phyloP scores from a whole-genome alignment of 2,113 vertebrate species.

The Hydrolagus affinis region DNA sequence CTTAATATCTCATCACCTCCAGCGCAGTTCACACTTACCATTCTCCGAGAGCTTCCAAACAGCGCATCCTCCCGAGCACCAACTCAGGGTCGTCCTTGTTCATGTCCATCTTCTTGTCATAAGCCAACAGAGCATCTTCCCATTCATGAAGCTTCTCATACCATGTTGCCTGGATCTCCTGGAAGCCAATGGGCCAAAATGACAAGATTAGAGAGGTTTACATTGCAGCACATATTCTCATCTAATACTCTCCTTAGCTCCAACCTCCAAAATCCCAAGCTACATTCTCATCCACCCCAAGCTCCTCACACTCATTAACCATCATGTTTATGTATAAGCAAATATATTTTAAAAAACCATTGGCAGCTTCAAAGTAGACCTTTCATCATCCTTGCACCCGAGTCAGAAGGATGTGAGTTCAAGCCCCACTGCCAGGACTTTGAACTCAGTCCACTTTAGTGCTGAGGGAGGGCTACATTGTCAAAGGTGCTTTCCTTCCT shows the following conservation, averaged over 20 bases:
- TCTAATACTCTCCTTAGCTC: not conserved
- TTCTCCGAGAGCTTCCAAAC: constrained; percentile 90
- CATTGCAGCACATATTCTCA: too few species aligned
- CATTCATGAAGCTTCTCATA: constrained; percentile 97
- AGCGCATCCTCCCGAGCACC: constrained; percentile 92
- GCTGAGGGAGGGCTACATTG: too few species aligned
- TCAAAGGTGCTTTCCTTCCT: too few species aligned
- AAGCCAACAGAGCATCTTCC: constrained; percentile 91
- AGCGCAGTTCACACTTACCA: constrained; percentile 60
- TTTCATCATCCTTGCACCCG: too few species aligned
- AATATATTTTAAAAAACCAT: too few species aligned
- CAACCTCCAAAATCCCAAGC: not conserved
- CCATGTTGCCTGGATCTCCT: constrained; percentile 99
- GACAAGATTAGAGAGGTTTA: not conserved
- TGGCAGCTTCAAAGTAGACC: too few species aligned
- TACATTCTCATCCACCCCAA: not conserved
- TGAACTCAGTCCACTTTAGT: too few species aligned
- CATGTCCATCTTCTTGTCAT: constrained; percentile 94
- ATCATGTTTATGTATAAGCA: too few species aligned
- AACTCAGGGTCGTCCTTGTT: constrained; percentile 95
- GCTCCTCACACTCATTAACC: too few species aligned
- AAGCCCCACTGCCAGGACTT: too few species aligned
- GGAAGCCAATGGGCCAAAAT: not conserved
- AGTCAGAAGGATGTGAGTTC: too few species aligned
- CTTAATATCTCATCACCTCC: too few species aligned